Base-by-base conservation (phyloP, 2,797 vertebrate species). In the Ciconia nigra region DNA sequence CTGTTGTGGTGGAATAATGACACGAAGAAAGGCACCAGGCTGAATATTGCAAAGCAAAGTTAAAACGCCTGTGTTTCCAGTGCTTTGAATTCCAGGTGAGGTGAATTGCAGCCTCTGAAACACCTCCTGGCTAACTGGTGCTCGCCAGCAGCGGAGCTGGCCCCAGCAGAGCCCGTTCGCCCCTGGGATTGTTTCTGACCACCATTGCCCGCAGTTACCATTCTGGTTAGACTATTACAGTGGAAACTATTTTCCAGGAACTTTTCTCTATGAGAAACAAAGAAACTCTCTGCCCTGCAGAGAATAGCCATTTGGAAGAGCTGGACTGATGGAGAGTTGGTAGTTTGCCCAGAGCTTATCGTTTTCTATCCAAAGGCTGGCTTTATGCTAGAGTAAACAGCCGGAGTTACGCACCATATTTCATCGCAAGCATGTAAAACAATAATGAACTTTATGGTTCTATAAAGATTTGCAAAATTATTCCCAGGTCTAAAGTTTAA, bases 391-490 rank as follows among this genome's bases (percentile, higher is more conserved):
- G 59, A 90, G 88, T 80, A 94, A 97, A 97, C 96, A 97, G 96
- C 95, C 95, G 96, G 94, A 96, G 44, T 83, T 92, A 87, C 13
- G 19, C 72, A 29, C 90, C 82, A 39, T 92, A 86, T 92, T 93
- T 97, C 92, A 82, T 83, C 31, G 52, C 93, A 92, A 94, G 93
- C 91, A 96, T 78, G 85, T 78, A 95, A 96, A 84, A 93, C 88
- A 94, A 97, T 93, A 96, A 85, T 96, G 95, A 87, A 93, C 84
- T 98, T 97, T 94, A 92, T 94, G 98, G 96, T 94, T 96, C 96
- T 96, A 96, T 94, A 97, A 97, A 93, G 89, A 98, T 98, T 96
- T 97, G 88, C 95, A 97, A 98, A 98, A 96, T 97, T 97, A 97
- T 98, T 97, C 96, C 96, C 96, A 94, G 97, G 96, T 97, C 94